Percentiles rank a stretch among this genome's conserved stretches.
phyloP scores from a whole-genome alignment of 2,113 vertebrate genomes.

The Lophura nycthemera region DNA sequence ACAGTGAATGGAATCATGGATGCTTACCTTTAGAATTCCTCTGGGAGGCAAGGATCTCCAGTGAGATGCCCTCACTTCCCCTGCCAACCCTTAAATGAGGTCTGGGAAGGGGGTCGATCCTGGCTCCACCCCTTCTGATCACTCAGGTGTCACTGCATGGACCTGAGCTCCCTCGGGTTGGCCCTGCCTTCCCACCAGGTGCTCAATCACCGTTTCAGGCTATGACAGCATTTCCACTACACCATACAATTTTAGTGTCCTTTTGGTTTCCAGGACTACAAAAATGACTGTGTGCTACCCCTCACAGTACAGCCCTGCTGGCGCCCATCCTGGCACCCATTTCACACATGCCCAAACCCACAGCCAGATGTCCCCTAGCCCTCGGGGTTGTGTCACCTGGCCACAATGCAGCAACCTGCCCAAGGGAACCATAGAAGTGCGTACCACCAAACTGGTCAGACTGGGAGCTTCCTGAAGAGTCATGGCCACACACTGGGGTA shows the following conservation, averaged over 20 bases:
- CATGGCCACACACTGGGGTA: not conserved
- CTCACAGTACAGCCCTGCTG: not conserved
- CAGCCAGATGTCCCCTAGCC: rapidly evolving
- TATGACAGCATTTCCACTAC: too few relatives aligned
- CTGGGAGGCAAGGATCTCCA: too few relatives aligned
- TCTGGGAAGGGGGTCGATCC: too few relatives aligned
- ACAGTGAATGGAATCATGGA: too few relatives aligned
- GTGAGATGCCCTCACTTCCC: too few relatives aligned
- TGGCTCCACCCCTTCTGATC: too few relatives aligned
- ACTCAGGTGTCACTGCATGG: too few relatives aligned
- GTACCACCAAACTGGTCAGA: not conserved
- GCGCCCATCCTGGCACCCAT: not conserved
- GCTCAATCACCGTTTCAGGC: too few relatives aligned
- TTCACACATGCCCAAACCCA: not conserved
- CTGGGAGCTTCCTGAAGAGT: not conserved
- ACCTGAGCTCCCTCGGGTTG: too few relatives aligned
- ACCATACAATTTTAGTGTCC: slow-evolving; percentile 60
- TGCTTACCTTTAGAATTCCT: too few relatives aligned
- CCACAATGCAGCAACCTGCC: not conserved
- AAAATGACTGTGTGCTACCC: not conserved
- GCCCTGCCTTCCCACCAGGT: too few relatives aligned
- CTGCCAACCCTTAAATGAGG: too few relatives aligned
- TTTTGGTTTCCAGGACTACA: slow-evolving; percentile 64
- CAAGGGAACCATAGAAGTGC: not conserved
- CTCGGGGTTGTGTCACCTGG: not conserved